Conservation (phyloP, 2,888 invertebrate species). For the Epistrophe eligans region DNA sequence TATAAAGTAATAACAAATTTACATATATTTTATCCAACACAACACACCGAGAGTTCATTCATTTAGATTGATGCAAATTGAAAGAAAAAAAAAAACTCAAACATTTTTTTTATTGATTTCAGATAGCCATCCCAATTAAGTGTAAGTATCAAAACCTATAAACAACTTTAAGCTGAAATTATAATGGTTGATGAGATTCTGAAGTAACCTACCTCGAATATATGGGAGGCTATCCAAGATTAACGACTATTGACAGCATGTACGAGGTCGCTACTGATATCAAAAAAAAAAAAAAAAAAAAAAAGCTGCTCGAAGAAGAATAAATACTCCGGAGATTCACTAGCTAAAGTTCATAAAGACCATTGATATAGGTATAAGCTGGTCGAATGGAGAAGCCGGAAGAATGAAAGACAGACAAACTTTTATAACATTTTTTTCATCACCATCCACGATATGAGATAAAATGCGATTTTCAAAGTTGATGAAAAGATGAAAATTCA, state of each 20-base stretch:
- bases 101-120: not conserved
- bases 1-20: not conserved
- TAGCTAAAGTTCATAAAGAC: not conserved
- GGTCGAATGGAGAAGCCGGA: not conserved
- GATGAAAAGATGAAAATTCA: too few species aligned
- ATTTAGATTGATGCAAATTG: slow-evolving; percentile 1
- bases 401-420: not conserved
- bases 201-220: not conserved
- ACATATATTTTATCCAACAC: not conserved
- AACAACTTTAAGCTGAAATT: not conserved
- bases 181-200: not conserved
- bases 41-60: not conserved
- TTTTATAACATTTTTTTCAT: too few species aligned
- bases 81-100: not conserved
- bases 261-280: not conserved
- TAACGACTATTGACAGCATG: not conserved
- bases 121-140: not conserved
- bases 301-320: not conserved
- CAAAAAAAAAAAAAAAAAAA: not conserved
- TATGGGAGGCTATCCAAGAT: not conserved
- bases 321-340: not conserved
- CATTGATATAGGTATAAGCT: not conserved
- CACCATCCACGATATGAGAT: too few species aligned
- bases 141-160: not conserved
- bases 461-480: too few species aligned